Conservation (phyloP, 2,888 invertebrate species). For the Agrotis segetum region DNA sequence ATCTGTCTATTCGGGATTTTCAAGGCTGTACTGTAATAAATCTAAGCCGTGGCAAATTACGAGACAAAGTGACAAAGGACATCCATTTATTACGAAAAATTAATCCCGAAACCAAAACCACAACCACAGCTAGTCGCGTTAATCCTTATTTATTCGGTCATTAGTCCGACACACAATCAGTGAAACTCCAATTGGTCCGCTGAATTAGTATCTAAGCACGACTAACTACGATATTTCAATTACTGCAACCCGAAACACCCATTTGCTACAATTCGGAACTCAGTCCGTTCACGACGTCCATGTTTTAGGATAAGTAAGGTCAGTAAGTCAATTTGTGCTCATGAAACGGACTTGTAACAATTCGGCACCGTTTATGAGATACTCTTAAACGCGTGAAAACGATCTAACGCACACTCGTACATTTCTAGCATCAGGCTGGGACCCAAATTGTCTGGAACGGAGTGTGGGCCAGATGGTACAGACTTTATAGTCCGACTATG, state of each 20-base stretch:
- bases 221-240: constrained; percentile 48
- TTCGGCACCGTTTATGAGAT: constrained; percentile 44
- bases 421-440: constrained; percentile 6
- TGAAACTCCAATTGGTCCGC: constrained; percentile 27
- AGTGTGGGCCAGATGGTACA: constrained; percentile 56
- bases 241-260: constrained; percentile 24
- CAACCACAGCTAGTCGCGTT: not conserved
- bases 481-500: constrained; percentile 57
- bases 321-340: constrained; percentile 55
- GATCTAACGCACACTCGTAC: constrained; percentile 44
- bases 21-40: not conserved
- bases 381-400: constrained; percentile 49
- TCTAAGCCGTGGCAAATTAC: not conserved
- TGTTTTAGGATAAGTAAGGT: constrained; percentile 46
- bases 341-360: constrained; percentile 33
- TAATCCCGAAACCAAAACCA: not conserved
- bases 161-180: constrained; percentile 29
- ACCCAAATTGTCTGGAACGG: constrained; percentile 48
- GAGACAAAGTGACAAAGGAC: not conserved
- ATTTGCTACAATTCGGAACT: constrained; percentile 39
- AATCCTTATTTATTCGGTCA: constrained; percentile 31
- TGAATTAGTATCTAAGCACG: constrained; percentile 21
- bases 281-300: constrained; percentile 30
- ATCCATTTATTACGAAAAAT: not conserved
- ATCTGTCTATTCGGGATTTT: not conserved